phyloP scores from a whole-genome alignment of 2,797 vertebrate species.

The Gymnocypris eckloni region DNA sequence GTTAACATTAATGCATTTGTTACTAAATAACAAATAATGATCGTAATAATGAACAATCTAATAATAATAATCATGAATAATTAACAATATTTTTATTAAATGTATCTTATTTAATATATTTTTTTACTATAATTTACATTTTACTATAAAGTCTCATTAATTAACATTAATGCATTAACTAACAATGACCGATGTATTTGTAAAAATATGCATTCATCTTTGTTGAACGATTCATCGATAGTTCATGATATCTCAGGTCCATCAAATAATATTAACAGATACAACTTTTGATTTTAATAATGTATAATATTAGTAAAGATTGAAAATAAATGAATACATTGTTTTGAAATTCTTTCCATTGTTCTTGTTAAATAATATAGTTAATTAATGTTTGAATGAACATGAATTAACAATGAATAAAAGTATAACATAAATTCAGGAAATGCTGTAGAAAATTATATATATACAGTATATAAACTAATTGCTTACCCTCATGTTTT shows the following conservation, averaged over 20 bases:
- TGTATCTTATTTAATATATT: neutral
- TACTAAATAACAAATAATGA: no score
- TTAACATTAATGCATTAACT: neutral
- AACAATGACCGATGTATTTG: neutral
- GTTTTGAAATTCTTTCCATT: neutral
- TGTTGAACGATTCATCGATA: neutral
- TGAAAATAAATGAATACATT: neutral
- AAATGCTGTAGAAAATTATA: no score
- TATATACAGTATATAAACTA: no score
- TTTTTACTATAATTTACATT: neutral
- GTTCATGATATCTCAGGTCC: neutral
- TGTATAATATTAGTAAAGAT: neutral
- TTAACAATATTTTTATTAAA: neutral
- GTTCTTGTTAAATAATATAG: neutral
- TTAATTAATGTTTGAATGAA: neutral
- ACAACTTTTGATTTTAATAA: neutral
- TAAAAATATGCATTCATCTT: neutral
- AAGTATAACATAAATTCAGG: no score
- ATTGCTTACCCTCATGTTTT: no score
- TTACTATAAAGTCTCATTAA: neutral
- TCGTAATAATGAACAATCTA: no score
- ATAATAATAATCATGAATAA: neutral
- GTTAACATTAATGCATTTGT: neutral
- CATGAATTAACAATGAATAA: no score
- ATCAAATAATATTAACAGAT: neutral